Conservation (phyloP, 2,888 invertebrate species). For the Apodemia hepburni region DNA sequence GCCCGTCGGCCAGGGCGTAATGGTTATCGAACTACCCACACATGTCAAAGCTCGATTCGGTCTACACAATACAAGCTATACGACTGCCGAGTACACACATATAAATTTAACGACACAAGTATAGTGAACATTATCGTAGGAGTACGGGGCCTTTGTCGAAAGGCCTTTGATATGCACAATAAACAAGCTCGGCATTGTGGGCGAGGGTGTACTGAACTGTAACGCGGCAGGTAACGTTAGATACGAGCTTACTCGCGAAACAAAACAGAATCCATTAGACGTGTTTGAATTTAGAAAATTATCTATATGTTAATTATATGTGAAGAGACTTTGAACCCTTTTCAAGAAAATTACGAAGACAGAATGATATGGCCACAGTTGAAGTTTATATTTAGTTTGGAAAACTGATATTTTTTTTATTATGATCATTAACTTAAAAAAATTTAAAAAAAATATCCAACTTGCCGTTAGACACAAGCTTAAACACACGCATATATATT, state of each 20-base stretch:
- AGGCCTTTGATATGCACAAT: slow-evolving; percentile 56
- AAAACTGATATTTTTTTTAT: too few species aligned
- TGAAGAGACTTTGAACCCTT: background rate
- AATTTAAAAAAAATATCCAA: too few species aligned
- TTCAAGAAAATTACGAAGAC: too few species aligned
- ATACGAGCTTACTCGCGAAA: slow-evolving; percentile 18
- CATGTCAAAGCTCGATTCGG: slow-evolving; percentile 1
- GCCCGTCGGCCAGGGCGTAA: background rate
- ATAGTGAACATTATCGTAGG: slow-evolving; percentile 39
- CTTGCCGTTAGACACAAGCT: too few species aligned
- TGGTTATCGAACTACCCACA: slow-evolving; percentile 13
- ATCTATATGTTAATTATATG: too few species aligned
- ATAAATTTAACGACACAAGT: slow-evolving; percentile 29
- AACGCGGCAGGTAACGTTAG: slow-evolving; percentile 26
- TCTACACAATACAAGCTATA: slow-evolving; percentile 20
- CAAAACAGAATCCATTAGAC: slow-evolving; percentile 22
- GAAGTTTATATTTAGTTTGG: too few species aligned
- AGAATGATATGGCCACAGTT: too few species aligned
- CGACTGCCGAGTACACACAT: slow-evolving; percentile 18
- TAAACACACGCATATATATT: too few species aligned
- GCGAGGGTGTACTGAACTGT: slow-evolving; percentile 44
- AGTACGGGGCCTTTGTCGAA: slow-evolving; percentile 49
- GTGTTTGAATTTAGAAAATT: too few species aligned
- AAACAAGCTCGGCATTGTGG: slow-evolving; percentile 49
- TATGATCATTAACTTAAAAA: too few species aligned